Percentiles rank a stretch among this genome's conserved stretches.
Conservation (phyloP, 2,113 vertebrate species). For the Callocephalon fimbriatum region DNA sequence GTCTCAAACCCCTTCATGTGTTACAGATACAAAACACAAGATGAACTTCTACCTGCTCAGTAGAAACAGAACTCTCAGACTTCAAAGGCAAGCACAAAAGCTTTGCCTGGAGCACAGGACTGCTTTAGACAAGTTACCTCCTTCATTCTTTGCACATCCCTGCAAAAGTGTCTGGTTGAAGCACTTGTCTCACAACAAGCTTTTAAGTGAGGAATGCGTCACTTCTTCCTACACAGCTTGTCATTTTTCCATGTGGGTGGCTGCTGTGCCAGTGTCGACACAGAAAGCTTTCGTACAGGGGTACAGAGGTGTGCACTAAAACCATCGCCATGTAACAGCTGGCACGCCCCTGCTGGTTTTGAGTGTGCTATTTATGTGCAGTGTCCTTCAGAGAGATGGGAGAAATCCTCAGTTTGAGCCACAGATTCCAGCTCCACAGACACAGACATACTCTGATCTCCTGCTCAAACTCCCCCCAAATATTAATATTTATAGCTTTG, state of each 20-base stretch:
- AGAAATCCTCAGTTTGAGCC: neutral
- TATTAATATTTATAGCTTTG: neutral
- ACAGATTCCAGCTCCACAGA: neutral
- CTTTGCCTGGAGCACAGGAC: neutral
- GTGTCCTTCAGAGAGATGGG: neutral
- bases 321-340: fast-evolving
- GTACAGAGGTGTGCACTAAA: neutral
- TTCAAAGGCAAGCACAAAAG: neutral
- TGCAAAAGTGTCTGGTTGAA: neutral
- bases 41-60: neutral
- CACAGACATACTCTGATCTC: neutral
- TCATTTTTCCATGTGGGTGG: neutral
- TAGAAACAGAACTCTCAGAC: neutral
- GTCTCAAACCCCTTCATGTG: neutral
- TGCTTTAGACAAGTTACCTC: neutral
- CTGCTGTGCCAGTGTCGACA: neutral
- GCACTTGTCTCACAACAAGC: neutral
- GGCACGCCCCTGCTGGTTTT: neutral
- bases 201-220: neutral
- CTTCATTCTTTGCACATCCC: neutral
- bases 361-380: neutral
- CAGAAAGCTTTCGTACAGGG: neutral
- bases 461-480: neutral
- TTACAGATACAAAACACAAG: neutral
- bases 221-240: neutral